Evolutionary conservation across 2,888 invertebrate genomes (phyloP), one percentile per base, ranked within the genome.

Genomic region (Onchidella celtica): DNA sequence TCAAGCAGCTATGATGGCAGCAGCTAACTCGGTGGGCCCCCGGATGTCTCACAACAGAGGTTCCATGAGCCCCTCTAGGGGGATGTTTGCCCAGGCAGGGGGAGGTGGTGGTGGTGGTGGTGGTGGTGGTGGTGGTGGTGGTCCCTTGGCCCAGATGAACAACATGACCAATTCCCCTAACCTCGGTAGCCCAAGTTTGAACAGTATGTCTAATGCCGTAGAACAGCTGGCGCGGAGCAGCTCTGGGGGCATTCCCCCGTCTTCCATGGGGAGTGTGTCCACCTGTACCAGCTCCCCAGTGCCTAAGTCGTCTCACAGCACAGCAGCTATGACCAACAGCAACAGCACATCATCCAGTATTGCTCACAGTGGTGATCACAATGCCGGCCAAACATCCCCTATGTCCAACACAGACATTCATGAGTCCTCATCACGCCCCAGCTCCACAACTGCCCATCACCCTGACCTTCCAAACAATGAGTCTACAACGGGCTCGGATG

Each of bases 1-100:
- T n/a, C 91, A 92, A 59, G 91, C 91, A 34, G 92, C 91, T 36
- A 87, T 92, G 87, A 85, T 89, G 63, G 92, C 92, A 36, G 92
- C 92, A n/a, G 91, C 91, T 21, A 90, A 87, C 80, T 87, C 89
- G 32, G 88, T 90, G 29, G 88, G 87, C 9, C 83, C 83, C 4
- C 59, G 83, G 4, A 75, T 79, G 75, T 24, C 81, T 32, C 75
- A 72, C 38, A 73, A 27, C 11, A 78, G 83, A 21, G 81, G 74
- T 24, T 63, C 84, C 47, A 78, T 80, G 40, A 83, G 84, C 72
- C 85, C 87, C 17, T 86, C 86, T 21, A 86, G 86, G 59, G 84
- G 88, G 47, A 87, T 88, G 87, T 88, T 87, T 74, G 82, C 85
- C 34, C 86, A 88, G 47, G 61, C 82, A 0, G 87, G 79, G n/a